phyloP scores from a whole-genome alignment of 2,797 vertebrate species.

The Chiroxiphia lanceolata region DNA sequence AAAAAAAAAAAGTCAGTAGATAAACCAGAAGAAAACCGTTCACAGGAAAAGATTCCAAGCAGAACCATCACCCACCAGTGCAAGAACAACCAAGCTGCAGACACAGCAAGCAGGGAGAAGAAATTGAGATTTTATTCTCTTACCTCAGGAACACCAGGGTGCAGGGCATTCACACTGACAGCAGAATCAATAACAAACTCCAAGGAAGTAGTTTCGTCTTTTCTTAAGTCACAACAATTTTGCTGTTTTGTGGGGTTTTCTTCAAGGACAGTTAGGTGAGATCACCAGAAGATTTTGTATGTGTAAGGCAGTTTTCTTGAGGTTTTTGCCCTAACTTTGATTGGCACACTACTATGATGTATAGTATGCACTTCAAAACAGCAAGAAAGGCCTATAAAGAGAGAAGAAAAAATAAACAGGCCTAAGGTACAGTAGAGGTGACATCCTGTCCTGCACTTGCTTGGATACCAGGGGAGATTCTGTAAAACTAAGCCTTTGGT shows the following conservation, averaged over 20 bases:
- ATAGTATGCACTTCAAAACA: neutral
- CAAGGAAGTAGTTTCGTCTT: neutral
- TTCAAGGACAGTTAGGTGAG: neutral
- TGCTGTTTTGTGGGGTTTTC: neutral
- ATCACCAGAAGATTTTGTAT: neutral
- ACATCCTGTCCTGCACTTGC: neutral
- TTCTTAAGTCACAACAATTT: neutral
- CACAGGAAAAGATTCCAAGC: neutral
- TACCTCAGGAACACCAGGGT: conserved; percentile 2
- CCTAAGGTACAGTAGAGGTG: neutral
- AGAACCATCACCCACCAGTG: neutral
- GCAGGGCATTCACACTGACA: neutral
- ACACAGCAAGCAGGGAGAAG: neutral
- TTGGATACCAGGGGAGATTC: neutral
- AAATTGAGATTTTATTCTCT: neutral
- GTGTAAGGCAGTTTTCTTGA: neutral
- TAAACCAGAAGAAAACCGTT: neutral
- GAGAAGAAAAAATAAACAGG: neutral
- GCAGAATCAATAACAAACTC: neutral
- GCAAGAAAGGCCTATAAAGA: neutral
- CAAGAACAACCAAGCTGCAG: neutral
- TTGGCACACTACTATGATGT: neutral
- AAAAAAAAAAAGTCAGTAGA: neutral
- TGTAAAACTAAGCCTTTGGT: neutral
- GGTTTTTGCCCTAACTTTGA: neutral